Base-by-base conservation (phyloP, 2,888 invertebrate species). In the Xestia ashworthii region DNA sequence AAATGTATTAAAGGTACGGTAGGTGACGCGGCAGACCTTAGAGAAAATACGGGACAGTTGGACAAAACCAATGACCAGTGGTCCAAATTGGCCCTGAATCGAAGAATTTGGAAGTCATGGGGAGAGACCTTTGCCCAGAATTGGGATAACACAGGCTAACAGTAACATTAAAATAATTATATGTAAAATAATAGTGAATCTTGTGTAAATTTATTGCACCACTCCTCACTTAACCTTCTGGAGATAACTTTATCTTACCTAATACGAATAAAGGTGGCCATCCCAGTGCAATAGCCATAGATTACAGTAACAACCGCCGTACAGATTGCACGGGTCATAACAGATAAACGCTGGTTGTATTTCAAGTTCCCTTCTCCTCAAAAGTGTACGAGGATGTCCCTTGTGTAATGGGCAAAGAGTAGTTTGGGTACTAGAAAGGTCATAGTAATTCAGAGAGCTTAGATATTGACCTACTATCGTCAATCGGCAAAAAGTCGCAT, bases 311-410 rank as follows among this genome's bases (percentile, higher is more conserved):
- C 91, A 91, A 91, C 92, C 84, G 53, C 89, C 89, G 89, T 86
- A 90, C 93, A 94, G 93, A 94, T 95, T 94, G 95, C 94, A 93
- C 89, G 93, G 93, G 92, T 94, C 95, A 95, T 95, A 95, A 94
- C 93, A 94, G 95, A 95, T 94, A 95, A 95, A 94, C 94, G 93
- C 84, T 87, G 92, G 90, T 89, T 91, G 94, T 94, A 94, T 93
- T 93, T 94, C 92, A 91, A 92, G 90, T 88, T 91, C 91, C 92
- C 89, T 81, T 83, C 88, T 87, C 89, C 84, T 88, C 87, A 84
- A 86, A 88, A 87, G 87, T 88, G 84, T 89, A 81, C 87, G 66
- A 60, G 79, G 66, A 73, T 46, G 90, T 91, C 92, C 93, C 93
- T 89, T 88, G 93, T 87, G 92, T 89, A 91, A 91, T 91, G 76